Base-by-base conservation (phyloP, 1,140 invertebrate genomes). In the Coenobita brevimanus region DNA sequence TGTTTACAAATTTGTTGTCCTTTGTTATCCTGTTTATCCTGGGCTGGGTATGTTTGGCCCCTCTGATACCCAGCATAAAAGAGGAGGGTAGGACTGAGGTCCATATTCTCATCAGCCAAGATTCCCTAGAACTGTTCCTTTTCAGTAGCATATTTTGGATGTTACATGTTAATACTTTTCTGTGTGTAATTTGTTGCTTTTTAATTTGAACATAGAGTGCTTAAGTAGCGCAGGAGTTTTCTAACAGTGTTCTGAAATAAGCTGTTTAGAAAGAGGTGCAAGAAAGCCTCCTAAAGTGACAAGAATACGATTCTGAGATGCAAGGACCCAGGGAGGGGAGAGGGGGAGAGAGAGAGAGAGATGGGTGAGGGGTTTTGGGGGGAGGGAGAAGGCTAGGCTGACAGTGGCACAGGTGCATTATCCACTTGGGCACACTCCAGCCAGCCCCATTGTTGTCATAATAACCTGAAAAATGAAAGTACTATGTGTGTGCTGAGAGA, bases 1-100 rank as follows among this genome's bases (percentile, higher is more conserved):
- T 85, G 82, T 76, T 76, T 76, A 78, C 73, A 85, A 43, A 43
- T 85, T 85, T 76, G 41, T 67, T 33, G 15, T 38, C 82, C 73
- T 84, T 84, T 84, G 54, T 78, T 50, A n/a, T 33, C 43, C 13
- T n/a, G 36, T 82, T 6, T 10, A 17, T 33, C 21, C 36, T 30
- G 36, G 27, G 27, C n/a, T n/a, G 27, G 78, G n/a, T 54, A 50
- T 78, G 13, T 41, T 27, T 24, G 13, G 54, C 38, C 33, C 46
- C 38, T 57, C 15, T 15, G 30, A 30, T 57, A 17, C 24, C 33
- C 36, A 36, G 21, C n/a, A 36, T 24, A 21, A 10, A 17, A 38
- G 2, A 38, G 15, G 15, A 21, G 10, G 15, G 33, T 15, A 71
- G 36, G 36, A 54, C 50, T n/a, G n/a, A n/a, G n/a, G n/a, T n/a